These are phyloP conservation scores for Drosophila algonquin DNA, from an alignment of 2,888 invertebrate species.

Conservation along the genomic window DNA sequence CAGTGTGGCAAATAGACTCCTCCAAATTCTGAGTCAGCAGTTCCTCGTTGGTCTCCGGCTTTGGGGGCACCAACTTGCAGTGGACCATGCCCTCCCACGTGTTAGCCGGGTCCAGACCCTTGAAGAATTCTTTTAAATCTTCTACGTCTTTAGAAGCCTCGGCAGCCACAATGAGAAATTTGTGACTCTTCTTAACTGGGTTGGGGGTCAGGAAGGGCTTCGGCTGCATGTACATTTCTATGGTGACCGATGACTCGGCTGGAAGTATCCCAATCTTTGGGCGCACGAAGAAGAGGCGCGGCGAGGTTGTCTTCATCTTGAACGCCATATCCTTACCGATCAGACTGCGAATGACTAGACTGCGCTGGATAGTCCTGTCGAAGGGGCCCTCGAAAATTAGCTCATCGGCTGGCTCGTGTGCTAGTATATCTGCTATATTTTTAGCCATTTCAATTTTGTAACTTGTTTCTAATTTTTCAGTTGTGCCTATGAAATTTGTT, in stretches of 20 bases:
- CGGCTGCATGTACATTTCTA: constrained; percentile 55
- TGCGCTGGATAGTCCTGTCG: constrained; percentile 18
- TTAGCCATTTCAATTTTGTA: constrained; percentile 7
- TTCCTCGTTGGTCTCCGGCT: no score
- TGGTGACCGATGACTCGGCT: constrained; percentile 26
- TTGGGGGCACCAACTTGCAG: constrained; percentile 12
- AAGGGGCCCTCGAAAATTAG: constrained; percentile 55
- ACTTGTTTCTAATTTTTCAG: neutral
- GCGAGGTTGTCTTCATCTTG: constrained; percentile 62
- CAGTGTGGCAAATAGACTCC: no score
- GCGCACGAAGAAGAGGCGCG: constrained; percentile 56
- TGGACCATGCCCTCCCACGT: constrained; percentile 52
- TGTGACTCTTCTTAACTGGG: constrained; percentile 28
- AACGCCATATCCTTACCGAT: constrained; percentile 29
- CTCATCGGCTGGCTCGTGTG: constrained; percentile 44
- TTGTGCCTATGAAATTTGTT: neutral
- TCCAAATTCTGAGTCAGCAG: no score
- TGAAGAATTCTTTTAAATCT: constrained; percentile 52
- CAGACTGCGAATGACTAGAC: constrained; percentile 20
- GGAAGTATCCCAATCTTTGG: constrained; percentile 53
- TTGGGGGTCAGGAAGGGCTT: neutral
- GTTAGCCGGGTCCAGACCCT: neutral
- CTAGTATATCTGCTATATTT: constrained; percentile 22
- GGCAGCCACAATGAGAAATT: constrained; percentile 57
- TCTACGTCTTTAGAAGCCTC: neutral